Percentiles rank a stretch among this genome's conserved stretches.
These are phyloP conservation scores for Belgica antarctica DNA, from an alignment of 2,888 invertebrate species.

Conservation along the genomic window DNA sequence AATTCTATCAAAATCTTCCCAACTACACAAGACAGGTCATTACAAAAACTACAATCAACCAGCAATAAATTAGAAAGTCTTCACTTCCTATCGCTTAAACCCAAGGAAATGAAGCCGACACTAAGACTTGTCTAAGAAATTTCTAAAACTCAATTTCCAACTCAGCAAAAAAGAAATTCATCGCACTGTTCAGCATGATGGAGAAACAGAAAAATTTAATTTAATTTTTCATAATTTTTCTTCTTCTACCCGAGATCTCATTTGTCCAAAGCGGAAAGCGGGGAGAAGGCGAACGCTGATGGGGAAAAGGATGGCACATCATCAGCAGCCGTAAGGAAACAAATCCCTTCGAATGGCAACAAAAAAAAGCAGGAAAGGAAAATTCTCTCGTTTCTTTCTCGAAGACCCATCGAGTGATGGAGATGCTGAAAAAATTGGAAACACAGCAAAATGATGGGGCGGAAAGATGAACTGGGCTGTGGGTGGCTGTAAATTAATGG, in stretches of 20 bases:
- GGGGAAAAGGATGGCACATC: neutral
- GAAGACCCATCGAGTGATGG: constrained; percentile 11
- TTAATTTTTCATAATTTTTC: constrained; percentile 21
- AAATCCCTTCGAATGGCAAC: neutral
- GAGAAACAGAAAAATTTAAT: constrained; percentile 5
- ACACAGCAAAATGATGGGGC: constrained; percentile 11
- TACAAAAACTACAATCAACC: too few species aligned
- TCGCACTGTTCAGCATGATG: constrained; percentile 10
- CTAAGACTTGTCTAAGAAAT: too few species aligned
- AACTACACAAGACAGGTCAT: too few species aligned
- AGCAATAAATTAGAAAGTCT: too few species aligned
- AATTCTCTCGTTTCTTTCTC: neutral
- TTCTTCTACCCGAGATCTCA: constrained; percentile 21
- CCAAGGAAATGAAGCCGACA: neutral
- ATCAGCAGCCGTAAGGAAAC: constrained; percentile 25
- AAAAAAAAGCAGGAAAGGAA: neutral
- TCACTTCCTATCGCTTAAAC: too few species aligned
- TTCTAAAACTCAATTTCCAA: constrained; percentile 22
- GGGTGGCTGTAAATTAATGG: constrained; percentile 21
- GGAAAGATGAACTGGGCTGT: neutral
- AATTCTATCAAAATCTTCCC: neutral
- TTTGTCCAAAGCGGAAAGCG: constrained; percentile 12
- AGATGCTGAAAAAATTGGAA: neutral
- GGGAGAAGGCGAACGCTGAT: neutral
- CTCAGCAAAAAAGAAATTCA: constrained; percentile 25